Conservation (phyloP, 2,113 vertebrate genomes). For the Amphiprion ocellaris region DNA sequence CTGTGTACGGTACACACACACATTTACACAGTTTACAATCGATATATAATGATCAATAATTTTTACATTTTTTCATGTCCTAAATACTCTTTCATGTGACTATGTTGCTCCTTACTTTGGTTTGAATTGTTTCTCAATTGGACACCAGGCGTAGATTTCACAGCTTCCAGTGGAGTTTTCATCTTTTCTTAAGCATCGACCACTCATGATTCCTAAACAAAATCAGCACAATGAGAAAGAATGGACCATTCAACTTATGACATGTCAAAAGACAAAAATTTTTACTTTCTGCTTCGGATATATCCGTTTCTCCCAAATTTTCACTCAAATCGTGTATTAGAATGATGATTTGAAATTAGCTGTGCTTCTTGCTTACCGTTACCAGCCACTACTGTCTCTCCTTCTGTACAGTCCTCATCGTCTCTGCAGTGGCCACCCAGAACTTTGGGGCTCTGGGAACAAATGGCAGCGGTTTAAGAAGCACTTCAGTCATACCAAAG, state of each 20-base stretch:
- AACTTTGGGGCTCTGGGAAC: conserved; percentile 83
- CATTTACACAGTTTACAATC: no score
- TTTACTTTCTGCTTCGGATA: not conserved
- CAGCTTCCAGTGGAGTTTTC: conserved; percentile 85
- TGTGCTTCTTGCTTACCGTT: conserved; percentile 65
- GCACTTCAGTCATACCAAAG: not conserved
- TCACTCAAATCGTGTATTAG: not conserved
- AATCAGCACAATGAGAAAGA: conserved; percentile 9
- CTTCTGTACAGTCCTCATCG: conserved; percentile 86
- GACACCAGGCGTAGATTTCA: conserved; percentile 95
- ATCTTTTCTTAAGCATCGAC: conserved; percentile 83
- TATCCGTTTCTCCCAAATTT: not conserved
- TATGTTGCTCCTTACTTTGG: conserved; percentile 66
- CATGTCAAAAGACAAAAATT: no score
- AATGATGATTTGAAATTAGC: not conserved
- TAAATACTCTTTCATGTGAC: no score
- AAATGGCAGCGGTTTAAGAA: conserved; percentile 47
- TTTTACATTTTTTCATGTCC: no score
- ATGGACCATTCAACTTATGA: no score
- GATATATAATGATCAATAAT: no score
- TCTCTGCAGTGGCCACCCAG: conserved; percentile 80
- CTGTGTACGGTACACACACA: no score
- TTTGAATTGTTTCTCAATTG: conserved; percentile 81
- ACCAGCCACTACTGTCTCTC: conserved; percentile 83
- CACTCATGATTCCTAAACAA: conserved; percentile 88